Conservation (phyloP, 2,888 invertebrate genomes). For the Eupithecia insigniata region DNA sequence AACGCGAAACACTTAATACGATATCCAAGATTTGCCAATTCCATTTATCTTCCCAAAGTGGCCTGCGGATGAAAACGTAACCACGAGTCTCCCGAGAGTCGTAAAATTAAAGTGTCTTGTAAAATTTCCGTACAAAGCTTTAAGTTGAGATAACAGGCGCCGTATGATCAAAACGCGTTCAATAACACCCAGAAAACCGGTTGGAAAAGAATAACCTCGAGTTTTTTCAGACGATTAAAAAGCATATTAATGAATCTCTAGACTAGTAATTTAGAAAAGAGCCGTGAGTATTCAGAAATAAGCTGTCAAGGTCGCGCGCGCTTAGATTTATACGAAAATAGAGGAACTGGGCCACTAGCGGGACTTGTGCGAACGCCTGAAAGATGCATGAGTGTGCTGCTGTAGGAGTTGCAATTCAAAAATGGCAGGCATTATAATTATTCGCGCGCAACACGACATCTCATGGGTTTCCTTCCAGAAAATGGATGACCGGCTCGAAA, state of each 20-base stretch:
- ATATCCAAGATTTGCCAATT: neutral
- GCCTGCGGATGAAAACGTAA: neutral
- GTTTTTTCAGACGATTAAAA: conserved; percentile 30
- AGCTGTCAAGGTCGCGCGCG: conserved; percentile 30
- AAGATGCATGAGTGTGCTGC: neutral
- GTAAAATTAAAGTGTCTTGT: conserved; percentile 3
- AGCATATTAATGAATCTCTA: conserved; percentile 30
- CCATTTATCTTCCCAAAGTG: neutral
- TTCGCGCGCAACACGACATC: no score
- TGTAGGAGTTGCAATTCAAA: neutral
- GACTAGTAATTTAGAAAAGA: conserved; percentile 26
- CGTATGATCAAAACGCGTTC: conserved; percentile 6
- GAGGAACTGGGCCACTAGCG: conserved; percentile 5
- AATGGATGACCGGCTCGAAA: neutral
- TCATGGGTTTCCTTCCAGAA: conserved; percentile 3
- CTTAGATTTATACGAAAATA: conserved; percentile 21
- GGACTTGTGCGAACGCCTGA: neutral
- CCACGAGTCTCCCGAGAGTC: conserved; percentile 4
- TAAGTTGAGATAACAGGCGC: neutral
- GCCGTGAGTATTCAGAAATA: conserved; percentile 30
- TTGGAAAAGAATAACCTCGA: conserved; percentile 11
- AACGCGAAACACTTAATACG: neutral
- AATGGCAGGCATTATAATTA: neutral
- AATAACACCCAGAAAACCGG: conserved; percentile 17
- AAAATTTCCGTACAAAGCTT: conserved; percentile 1